Conservation (phyloP, 2,888 invertebrate genomes). For the Papilio elwesi region DNA sequence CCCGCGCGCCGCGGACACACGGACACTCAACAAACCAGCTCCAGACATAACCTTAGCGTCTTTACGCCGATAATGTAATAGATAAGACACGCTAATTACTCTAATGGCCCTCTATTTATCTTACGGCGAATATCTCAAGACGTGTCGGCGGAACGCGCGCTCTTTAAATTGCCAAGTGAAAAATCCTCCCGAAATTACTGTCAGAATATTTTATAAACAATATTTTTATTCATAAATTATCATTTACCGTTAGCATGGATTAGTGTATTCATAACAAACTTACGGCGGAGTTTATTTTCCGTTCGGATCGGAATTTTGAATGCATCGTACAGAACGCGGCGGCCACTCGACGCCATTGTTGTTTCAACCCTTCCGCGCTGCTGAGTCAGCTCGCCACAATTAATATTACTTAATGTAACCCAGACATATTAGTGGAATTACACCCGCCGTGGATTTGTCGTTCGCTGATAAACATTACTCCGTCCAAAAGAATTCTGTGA, state of each 20-base stretch:
- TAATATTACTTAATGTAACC: slow-evolving; percentile 80
- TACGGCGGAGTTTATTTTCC: slow-evolving; percentile 12
- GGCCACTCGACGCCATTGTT: slow-evolving; percentile 55
- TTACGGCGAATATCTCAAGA: slow-evolving; percentile 58
- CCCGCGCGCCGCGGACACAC: slow-evolving; percentile 42
- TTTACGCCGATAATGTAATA: slow-evolving; percentile 13
- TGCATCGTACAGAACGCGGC: slow-evolving; percentile 28
- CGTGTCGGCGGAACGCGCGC: slow-evolving; percentile 65
- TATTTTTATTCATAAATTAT: not conserved
- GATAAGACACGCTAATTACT: slow-evolving; percentile 28
- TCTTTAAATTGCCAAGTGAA: slow-evolving; percentile 68
- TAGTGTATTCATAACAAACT: not conserved
- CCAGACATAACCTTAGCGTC: slow-evolving; percentile 2
- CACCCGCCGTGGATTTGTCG: slow-evolving; percentile 68
- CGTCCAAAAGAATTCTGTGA: slow-evolving; percentile 61
- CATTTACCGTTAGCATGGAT: not conserved
- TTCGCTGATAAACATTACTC: slow-evolving; percentile 62
- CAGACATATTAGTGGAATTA: slow-evolving; percentile 75
- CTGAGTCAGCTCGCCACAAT: slow-evolving; percentile 76
- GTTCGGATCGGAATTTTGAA: slow-evolving; percentile 14
- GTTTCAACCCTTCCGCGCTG: slow-evolving; percentile 66
- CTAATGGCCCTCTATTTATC: slow-evolving; percentile 55
- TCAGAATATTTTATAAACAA: not conserved
- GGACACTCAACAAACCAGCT: slow-evolving; percentile 8
- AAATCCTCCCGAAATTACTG: slow-evolving; percentile 56